Base-by-base conservation (phyloP, 2,113 vertebrate genomes). In the Gambusia holbrooki region DNA sequence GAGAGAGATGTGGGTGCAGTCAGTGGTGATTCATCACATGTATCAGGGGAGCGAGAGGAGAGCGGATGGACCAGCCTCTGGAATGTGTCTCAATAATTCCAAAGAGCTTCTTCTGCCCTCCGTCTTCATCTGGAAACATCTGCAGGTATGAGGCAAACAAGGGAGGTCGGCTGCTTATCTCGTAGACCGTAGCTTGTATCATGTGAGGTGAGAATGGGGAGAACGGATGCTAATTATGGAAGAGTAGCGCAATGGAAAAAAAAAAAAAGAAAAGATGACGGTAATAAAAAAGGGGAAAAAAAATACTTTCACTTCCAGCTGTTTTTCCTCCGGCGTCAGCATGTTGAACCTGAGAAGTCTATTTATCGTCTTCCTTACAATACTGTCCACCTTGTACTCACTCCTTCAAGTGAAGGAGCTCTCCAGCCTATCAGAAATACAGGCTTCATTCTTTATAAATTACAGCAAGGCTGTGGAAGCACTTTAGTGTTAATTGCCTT, bases 1-100 rank as follows among this genome's bases (percentile, higher is more conserved):
- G 87, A 93, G 91, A 94, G 92, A 91, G 93, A 94, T 94, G 94
- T 91, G 91, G 93, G 92, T 90, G 86, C 92, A 93, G 92, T 93
- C 93, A 92, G 92, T 73, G 92, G 91, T 92, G 92, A 94, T 93
- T 91, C 92, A 94, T 94, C 93, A 94, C 90, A 62, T 76, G 85
- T 92, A 93, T 82, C 90, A 87, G 82, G 87, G 88, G 91, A 92
- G 86, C 81, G 76, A 89, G 85, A 87, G 74, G 29, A 68, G 83
- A 85, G 87, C 66, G 90, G 88, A 89, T 76, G 84, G 88, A 85
- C 83, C 84, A 37, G 86, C 85, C 79, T 69, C 82, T 82, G 85
- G 82, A 58, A 88, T 82, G 63, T 68, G 74, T 92, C 87, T 89
- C 88, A 91, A 89, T 88, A 90, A 86, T 81, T 88, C 72, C 86